Evolutionary conservation across 2,888 invertebrate genomes (phyloP).

Genomic region (Eupithecia pulchellata): DNA sequence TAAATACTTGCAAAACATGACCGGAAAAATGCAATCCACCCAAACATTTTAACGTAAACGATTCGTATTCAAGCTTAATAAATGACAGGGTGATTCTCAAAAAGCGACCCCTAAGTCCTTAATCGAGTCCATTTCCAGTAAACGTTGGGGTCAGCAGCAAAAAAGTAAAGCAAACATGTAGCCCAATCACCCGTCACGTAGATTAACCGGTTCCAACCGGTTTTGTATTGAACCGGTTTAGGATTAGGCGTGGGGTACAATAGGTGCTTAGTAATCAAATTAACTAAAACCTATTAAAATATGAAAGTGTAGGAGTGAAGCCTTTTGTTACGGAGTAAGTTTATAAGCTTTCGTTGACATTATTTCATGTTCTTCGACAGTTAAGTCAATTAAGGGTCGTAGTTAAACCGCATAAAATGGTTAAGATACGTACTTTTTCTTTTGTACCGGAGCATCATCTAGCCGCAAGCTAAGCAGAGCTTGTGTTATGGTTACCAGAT

Average conservation of each 20-base stretch:
- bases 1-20: neutral
- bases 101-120: neutral
- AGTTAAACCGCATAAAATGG: too few species aligned
- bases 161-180: constrained; percentile 7
- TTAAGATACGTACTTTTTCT: too few species aligned
- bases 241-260: neutral
- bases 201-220: constrained; percentile 5
- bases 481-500: too few species aligned
- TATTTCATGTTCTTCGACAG: too few species aligned
- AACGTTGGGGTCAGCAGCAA: constrained; percentile 10
- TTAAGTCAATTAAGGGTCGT: too few species aligned
- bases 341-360: too few species aligned
- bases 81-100: constrained; percentile 10
- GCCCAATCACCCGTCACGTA: constrained; percentile 14
- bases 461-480: too few species aligned
- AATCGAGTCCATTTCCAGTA: constrained; percentile 14
- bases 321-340: too few species aligned
- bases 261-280: neutral
- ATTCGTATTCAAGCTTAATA: constrained; percentile 5
- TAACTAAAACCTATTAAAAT: neutral
- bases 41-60: neutral
- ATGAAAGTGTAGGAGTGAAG: neutral
- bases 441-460: too few species aligned
- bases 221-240: neutral
- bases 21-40: neutral